Conservation (phyloP, 2,797 vertebrate species). For the Delichon dasypus region DNA sequence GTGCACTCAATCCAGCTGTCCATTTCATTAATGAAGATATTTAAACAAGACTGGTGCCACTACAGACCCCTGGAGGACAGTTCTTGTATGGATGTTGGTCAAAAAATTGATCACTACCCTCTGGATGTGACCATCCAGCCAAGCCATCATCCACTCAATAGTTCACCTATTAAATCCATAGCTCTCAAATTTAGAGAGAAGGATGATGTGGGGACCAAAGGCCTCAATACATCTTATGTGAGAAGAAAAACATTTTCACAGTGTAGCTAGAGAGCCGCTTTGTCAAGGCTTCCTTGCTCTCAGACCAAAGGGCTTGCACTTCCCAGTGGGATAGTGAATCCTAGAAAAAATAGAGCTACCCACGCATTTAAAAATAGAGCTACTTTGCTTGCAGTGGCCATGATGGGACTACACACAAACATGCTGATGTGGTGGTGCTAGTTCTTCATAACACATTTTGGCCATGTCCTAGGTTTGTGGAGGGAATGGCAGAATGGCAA, state of each 20-base stretch:
- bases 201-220: neutral
- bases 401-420: neutral
- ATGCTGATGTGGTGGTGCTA: neutral
- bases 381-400: neutral
- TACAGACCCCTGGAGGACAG: neutral
- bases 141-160: neutral
- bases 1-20: fast-evolving
- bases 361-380: neutral
- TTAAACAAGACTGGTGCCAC: neutral
- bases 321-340: neutral
- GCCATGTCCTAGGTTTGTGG: neutral
- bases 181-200: neutral
- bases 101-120: neutral
- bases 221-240: neutral
- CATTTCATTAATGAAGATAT: neutral
- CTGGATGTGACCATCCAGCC: neutral
- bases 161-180: neutral
- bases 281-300: neutral
- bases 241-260: neutral
- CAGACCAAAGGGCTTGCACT: neutral
- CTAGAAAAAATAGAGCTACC: neutral
- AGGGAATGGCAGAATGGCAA: neutral
- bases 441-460: neutral
- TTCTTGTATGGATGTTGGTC: neutral
- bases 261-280: neutral